phyloP scores from a whole-genome alignment of 1,140 invertebrate genomes.

The Yoshiicerus persimilis region DNA sequence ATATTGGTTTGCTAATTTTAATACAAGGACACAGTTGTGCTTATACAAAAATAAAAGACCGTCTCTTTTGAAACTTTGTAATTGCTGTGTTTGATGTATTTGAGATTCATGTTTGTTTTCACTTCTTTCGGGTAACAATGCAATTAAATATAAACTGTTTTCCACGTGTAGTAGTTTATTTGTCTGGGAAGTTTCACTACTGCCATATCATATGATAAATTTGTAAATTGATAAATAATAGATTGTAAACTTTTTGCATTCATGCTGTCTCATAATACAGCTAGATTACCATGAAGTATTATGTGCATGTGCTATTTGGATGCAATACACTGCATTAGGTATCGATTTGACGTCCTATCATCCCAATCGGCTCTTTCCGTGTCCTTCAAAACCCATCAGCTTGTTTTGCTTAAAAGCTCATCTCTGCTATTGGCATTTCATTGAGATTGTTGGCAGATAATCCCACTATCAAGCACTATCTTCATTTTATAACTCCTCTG shows the following conservation, averaged over 20 bases:
- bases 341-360: not conserved
- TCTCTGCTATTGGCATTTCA: not conserved
- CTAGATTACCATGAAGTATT: too few species aligned
- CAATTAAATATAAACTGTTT: too few species aligned
- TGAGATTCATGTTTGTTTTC: too few species aligned
- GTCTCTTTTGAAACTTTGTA: not conserved
- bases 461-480: not conserved
- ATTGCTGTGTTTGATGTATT: too few species aligned
- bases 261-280: too few species aligned
- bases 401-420: not conserved
- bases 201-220: too few species aligned
- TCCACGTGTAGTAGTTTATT: too few species aligned
- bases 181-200: too few species aligned
- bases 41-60: not conserved
- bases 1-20: not conserved
- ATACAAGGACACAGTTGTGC: not conserved
- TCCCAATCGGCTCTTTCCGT: not conserved
- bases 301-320: not conserved
- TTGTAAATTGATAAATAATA: too few species aligned
- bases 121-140: too few species aligned
- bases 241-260: too few species aligned
- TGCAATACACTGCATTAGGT: not conserved
- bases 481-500: not conserved
- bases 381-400: not conserved
- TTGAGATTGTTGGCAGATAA: not conserved